Evolutionary conservation across 2,888 invertebrate species (phyloP).

Genomic region (Ormyrus thymus): DNA sequence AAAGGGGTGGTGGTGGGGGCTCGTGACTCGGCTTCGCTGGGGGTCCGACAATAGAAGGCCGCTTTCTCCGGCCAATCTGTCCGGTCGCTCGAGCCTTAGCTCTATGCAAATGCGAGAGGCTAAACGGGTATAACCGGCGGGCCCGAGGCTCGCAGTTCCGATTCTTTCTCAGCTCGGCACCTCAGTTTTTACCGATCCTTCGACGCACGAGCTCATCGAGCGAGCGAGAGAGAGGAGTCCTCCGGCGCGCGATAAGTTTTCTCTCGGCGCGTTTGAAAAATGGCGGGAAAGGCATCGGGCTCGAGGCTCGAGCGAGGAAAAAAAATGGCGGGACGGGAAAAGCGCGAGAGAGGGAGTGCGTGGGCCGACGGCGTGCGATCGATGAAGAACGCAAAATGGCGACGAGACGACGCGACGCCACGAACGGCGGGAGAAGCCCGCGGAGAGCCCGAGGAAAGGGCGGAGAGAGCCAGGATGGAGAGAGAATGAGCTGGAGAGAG

Average conservation of each 20-base stretch:
- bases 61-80: constrained; percentile 61
- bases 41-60: constrained; percentile 70
- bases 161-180: not conserved
- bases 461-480: constrained; percentile 38
- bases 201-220: not conserved
- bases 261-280: not conserved
- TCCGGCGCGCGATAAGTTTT: not conserved
- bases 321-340: constrained; percentile 17
- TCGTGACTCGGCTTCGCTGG: constrained; percentile 66
- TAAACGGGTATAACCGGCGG: constrained; percentile 65
- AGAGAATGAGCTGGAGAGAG: constrained; percentile 41
- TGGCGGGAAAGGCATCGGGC: constrained; percentile 14
- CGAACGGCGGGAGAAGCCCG: constrained; percentile 31
- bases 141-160: constrained; percentile 1
- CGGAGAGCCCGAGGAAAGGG: constrained; percentile 42
- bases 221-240: not conserved
- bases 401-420: constrained; percentile 62
- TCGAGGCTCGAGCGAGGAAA: not conserved
- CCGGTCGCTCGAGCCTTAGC: constrained; percentile 64
- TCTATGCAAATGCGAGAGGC: constrained; percentile 71
- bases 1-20: constrained; percentile 26
- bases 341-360: constrained; percentile 67
- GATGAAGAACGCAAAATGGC: constrained; percentile 72
- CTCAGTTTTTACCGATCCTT: constrained; percentile 26
- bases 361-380: constrained; percentile 65